Base-by-base conservation (phyloP, 2,113 vertebrate species). In the Tetrax tetrax region DNA sequence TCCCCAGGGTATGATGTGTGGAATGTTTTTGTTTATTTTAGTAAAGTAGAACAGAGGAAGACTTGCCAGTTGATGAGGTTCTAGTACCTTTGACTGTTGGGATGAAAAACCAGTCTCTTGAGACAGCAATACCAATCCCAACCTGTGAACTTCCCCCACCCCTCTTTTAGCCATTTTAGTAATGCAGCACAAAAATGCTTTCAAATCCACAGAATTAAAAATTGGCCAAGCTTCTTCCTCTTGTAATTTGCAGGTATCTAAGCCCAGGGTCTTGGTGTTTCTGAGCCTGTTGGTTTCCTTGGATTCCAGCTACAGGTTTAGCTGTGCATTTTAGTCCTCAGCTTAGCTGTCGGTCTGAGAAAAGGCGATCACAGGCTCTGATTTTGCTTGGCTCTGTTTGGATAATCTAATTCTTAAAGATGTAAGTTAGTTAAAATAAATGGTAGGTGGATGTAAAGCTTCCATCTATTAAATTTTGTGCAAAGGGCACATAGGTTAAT, bases 71-170 rank as follows among this genome's bases (percentile, higher is more conserved):
- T 90, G 33, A 17, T 74, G 24, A 77, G 59, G 15, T 65, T 89
- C 23, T 86, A 71, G 7, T 78, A 29, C 24, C 28, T 90, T 68
- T 84, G 43, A 47, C 37, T 63, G 8, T n/a, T 80, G 27, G 19
- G 45, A 33, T 64, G 33, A 85, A 66, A 38, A 70, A 28, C 15
- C 12, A 48, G 22, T 78, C 21, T 89, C 35, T 63, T 70, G 35
- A 91, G 41, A 48, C 16, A 51, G 1, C 28, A 37, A 3, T 45
- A 71, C 45, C 81, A 91, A 79, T 84, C 20, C 20, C 35, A 29
- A 71, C 18, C 20, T 1, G 0, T 56, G 27, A 86, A 37, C 14
- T 80, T 50, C 4, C 13, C 33, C 0, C 10, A 7, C 4, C 10
- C 12, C 11, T 68, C 20, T 54, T 51, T 10, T 54, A 19, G 54